These are phyloP conservation scores for Chelon auratus DNA, from an alignment of 2,797 vertebrate species.

Conservation along the genomic window DNA sequence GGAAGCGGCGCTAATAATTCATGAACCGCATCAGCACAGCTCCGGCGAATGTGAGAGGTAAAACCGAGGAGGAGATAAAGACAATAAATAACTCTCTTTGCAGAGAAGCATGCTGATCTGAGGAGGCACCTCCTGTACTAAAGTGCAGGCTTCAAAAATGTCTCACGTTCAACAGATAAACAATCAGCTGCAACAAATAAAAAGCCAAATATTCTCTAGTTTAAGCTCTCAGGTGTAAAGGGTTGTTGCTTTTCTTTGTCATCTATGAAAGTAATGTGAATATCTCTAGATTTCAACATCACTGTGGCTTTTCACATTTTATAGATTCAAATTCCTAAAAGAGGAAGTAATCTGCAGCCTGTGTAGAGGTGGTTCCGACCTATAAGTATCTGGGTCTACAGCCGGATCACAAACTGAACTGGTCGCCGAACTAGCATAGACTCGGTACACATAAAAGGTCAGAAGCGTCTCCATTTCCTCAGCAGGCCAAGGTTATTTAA, in stretches of 20 bases:
- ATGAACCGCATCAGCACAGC: constrained; percentile 17
- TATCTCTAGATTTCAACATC: too few species aligned
- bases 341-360: background rate
- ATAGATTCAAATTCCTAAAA: too few species aligned
- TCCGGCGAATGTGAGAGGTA: constrained; percentile 23
- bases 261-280: background rate
- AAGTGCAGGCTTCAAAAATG: background rate
- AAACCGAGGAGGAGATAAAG: constrained; percentile 3
- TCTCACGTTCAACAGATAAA: background rate
- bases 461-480: too few species aligned
- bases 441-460: too few species aligned
- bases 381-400: too few species aligned
- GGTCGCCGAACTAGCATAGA: too few species aligned
- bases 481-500: too few species aligned
- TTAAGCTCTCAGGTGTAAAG: background rate
- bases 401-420: too few species aligned
- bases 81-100: background rate
- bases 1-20: constrained; percentile 31
- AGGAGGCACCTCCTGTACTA: background rate
- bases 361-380: too few species aligned
- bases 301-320: too few species aligned
- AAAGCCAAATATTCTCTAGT: background rate
- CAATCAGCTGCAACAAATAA: background rate
- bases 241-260: background rate
- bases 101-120: too few species aligned